Evolutionary conservation across 2,797 vertebrate species (phyloP).

Genomic region (Leuciscus waleckii): DNA sequence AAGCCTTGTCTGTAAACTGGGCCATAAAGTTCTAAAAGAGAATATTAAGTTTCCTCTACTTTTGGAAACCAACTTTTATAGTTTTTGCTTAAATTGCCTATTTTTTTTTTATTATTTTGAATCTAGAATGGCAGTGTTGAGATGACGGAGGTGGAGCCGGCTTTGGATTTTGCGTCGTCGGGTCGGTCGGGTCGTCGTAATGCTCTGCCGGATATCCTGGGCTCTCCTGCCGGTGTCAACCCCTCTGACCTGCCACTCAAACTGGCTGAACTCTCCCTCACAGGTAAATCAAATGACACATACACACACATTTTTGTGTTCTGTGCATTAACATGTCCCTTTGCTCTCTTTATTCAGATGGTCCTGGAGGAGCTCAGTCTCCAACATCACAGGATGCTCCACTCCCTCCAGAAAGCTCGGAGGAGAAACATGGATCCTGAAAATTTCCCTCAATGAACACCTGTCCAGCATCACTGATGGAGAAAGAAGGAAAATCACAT

Average conservation of each 20-base stretch:
- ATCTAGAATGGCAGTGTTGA: constrained; percentile 36
- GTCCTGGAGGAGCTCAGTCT: constrained; percentile 84
- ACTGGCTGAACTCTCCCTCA: constrained; percentile 81
- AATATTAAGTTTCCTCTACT: background rate
- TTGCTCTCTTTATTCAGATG: constrained; percentile 73
- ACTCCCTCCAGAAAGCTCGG: constrained; percentile 76
- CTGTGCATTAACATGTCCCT: background rate
- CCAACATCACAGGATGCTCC: constrained; percentile 80
- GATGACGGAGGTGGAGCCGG: constrained; percentile 84
- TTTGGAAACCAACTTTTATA: background rate
- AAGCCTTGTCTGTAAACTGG: too few species aligned
- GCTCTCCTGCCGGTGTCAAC: constrained; percentile 79
- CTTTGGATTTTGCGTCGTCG: constrained; percentile 81
- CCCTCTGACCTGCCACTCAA: constrained; percentile 81
- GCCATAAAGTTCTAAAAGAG: background rate
- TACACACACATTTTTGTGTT: background rate
- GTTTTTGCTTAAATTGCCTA: background rate
- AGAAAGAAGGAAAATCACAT: constrained; percentile 4
- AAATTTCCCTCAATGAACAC: constrained; percentile 60
- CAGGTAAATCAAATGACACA: constrained; percentile 61
- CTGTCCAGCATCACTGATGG: constrained; percentile 17
- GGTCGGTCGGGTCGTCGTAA: constrained; percentile 81
- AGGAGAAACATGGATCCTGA: constrained; percentile 85
- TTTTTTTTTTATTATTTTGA: background rate
- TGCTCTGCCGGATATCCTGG: constrained; percentile 82